Evolutionary conservation across 2,113 vertebrate genomes (phyloP).

Genomic region (Pseudolaguvia tuberculata): DNA sequence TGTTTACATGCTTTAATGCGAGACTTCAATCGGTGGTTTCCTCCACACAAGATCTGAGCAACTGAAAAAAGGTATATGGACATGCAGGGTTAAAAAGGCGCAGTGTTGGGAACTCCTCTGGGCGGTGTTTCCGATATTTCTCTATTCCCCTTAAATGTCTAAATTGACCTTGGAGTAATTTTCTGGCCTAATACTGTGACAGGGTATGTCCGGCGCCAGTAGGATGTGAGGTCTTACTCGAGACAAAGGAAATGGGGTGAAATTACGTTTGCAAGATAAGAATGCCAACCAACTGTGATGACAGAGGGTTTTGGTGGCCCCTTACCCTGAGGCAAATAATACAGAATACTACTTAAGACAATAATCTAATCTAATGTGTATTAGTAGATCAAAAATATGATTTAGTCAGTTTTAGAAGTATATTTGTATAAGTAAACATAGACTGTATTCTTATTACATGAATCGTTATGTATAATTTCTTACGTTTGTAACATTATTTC

Average conservation of each 20-base stretch:
- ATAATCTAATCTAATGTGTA: not conserved
- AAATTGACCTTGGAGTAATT: constrained; percentile 57
- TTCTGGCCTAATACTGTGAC: constrained; percentile 57
- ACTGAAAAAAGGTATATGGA: not conserved
- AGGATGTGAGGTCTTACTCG: constrained; percentile 55
- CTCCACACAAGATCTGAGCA: not conserved
- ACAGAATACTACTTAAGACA: constrained; percentile 20
- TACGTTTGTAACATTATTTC: not conserved
- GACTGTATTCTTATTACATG: not conserved
- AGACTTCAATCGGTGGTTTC: not conserved
- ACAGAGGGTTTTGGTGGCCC: constrained; percentile 28
- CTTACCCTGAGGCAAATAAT: constrained; percentile 17
- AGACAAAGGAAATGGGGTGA: constrained; percentile 55
- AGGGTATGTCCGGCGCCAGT: constrained; percentile 55
- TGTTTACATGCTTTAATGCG: not conserved
- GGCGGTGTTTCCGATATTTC: constrained; percentile 44
- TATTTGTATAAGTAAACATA: not conserved
- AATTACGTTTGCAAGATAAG: constrained; percentile 60
- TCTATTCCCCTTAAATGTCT: constrained; percentile 47
- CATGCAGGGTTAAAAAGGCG: constrained; percentile 18
- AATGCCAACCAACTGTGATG: constrained; percentile 49
- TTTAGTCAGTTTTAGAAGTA: not conserved
- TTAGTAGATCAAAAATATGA: not conserved
- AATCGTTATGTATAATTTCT: not conserved
- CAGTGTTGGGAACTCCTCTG: constrained; percentile 40